These are phyloP conservation scores for Rhinichthys osculus DNA, from an alignment of 2,797 vertebrate species.

Conservation along the genomic window DNA sequence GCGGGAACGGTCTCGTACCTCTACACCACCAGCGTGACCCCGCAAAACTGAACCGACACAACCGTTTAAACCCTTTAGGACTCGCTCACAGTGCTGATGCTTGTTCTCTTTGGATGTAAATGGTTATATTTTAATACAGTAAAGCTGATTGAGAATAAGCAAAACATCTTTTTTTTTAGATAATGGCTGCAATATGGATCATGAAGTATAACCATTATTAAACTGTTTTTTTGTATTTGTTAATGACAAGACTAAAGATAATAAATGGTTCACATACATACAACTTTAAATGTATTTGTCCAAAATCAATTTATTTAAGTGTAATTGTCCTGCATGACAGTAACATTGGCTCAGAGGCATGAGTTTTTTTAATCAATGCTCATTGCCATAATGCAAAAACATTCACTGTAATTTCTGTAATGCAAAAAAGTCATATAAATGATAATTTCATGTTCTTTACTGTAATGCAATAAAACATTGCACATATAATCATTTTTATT, in stretches of 20 bases:
- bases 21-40: constrained; percentile 75
- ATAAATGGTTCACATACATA: neutral
- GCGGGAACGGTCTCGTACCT: constrained; percentile 78
- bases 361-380: neutral
- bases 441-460: neutral
- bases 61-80: neutral
- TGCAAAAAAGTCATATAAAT: neutral
- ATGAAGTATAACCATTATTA: neutral
- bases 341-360: neutral
- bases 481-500: neutral
- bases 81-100: neutral
- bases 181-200: neutral
- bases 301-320: neutral
- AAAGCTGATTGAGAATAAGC: neutral
- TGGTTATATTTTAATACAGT: neutral
- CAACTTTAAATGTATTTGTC: neutral
- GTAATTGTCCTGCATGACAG: neutral
- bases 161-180: neutral
- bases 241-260: neutral
- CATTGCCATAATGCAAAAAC: neutral
- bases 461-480: neutral
- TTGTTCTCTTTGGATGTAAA: neutral
- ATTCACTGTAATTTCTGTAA: neutral
- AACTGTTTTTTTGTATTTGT: neutral
- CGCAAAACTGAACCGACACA: constrained; percentile 62